Base-by-base conservation (phyloP, 2,113 vertebrate genomes). In the Salvelinus alpinus region DNA sequence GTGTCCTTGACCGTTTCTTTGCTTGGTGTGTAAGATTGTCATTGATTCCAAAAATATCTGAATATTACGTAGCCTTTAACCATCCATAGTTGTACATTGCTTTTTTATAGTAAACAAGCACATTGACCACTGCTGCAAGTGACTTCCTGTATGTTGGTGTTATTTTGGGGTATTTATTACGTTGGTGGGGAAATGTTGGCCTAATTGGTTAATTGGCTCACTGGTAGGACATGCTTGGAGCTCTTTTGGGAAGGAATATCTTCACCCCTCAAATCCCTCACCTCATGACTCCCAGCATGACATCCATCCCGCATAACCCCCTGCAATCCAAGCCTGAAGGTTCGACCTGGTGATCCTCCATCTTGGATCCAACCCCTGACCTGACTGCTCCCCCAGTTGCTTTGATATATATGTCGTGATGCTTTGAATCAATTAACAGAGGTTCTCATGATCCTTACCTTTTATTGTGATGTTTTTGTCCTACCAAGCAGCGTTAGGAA, bases 401-500 rank as follows among this genome's bases (percentile, higher is more conserved):
- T 44, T 44, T 44, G 38, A 44, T 11, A 44, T 3, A 12, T 9
- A 48, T 22, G 51, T 48, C 76, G 74, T 44, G 38, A 44, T 44
- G 38, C 65, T 82, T 34, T 70, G 72, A 78, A 59, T 27, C 79
- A 78, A 76, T n/a, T 5, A 22, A 48, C 34, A 72, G 24, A 51
- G 20, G 70, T 77, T 29, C 69, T 75, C 27, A 5, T 62, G 64
- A 64, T 79, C 78, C 81, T 76, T 76, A 44, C 82, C 80, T 64
- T 31, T 88, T 80, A 88, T 73, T 89, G 69, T 86, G 72, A 80
- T 95, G 86, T 95, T 95, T 96, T 91, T 94, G 89, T 93, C 92
- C 92, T 83, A 82, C 82, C 76, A 80, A 92, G 97, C 97, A 99
- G 97, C 97, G 96, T 99, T 95, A 97, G 97, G 96, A 99, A 99